These are phyloP conservation scores for Stomatorhinus walkeri DNA, from an alignment of 2,797 vertebrate genomes.

Conservation along the genomic window DNA sequence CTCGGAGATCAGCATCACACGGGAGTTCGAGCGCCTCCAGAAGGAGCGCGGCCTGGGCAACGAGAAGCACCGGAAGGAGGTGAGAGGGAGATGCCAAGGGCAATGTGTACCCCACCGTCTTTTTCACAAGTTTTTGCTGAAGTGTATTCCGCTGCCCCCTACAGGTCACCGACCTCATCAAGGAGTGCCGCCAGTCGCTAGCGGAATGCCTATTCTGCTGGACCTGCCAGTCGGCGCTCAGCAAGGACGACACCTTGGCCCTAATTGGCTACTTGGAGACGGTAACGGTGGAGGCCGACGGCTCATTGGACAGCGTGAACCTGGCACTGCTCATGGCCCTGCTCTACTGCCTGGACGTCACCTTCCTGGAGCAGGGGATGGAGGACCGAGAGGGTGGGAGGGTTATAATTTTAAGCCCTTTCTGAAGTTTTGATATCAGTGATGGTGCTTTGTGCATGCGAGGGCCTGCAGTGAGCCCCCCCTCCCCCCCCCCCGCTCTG, in stretches of 20 bases:
- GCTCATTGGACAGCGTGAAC: conserved; percentile 82
- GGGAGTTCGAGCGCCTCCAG: conserved; percentile 91
- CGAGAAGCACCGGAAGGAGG: conserved; percentile 95
- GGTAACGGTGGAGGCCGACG: conserved; percentile 81
- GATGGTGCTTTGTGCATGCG: neutral
- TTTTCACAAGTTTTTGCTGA: neutral
- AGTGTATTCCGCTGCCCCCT: neutral
- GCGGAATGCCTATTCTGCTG: conserved; percentile 93
- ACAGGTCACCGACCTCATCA: conserved; percentile 90
- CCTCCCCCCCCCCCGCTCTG: neutral
- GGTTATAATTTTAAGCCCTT: neutral
- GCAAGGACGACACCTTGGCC: conserved; percentile 85
- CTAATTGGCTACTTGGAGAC: conserved; percentile 86
- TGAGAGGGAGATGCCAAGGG: conserved; percentile 29
- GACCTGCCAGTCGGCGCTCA: conserved; percentile 88
- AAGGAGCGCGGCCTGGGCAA: conserved; percentile 87
- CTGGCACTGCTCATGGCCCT: conserved; percentile 88
- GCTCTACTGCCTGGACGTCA: conserved; percentile 91
- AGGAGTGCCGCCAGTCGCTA: conserved; percentile 81
- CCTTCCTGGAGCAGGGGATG: conserved; percentile 82
- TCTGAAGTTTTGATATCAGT: neutral
- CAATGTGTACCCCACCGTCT: neutral
- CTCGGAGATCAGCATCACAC: conserved; percentile 79
- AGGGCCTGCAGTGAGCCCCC: neutral
- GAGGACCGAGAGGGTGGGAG: conserved; percentile 88